A percentile compares a stretch with the other conserved stretches of the same genome.
phyloP scores from a whole-genome alignment of 2,797 vertebrate genomes.

The Sandelia bainsii region DNA sequence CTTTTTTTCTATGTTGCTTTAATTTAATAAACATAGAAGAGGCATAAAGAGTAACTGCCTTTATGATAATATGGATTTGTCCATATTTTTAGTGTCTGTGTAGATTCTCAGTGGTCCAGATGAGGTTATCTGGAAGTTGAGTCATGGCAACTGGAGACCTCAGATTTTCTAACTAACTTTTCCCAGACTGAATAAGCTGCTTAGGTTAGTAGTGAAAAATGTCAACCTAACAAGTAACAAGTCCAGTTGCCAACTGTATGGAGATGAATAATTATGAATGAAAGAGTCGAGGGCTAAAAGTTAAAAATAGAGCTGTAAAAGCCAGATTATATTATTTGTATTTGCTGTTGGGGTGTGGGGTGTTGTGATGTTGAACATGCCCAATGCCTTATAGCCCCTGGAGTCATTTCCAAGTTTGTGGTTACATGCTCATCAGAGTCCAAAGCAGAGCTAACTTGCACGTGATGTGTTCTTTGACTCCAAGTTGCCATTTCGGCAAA shows the following conservation, averaged over 20 bases:
- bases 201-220: too few relatives aligned
- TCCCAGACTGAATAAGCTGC: too few relatives aligned
- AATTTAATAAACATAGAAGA: slow-evolving; percentile 13
- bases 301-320: too few relatives aligned
- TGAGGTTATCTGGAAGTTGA: too few relatives aligned
- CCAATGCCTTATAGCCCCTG: slow-evolving; percentile 30
- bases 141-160: too few relatives aligned
- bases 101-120: too few relatives aligned
- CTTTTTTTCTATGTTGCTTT: slow-evolving; percentile 12
- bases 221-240: too few relatives aligned
- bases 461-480: slow-evolving; percentile 58
- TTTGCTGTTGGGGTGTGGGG: slow-evolving; percentile 20
- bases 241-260: too few relatives aligned
- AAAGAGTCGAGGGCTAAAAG: too few relatives aligned
- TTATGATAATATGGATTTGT: not conserved
- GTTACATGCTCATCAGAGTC: slow-evolving; percentile 61
- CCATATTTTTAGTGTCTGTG: slow-evolving; percentile 1
- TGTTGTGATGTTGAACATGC: slow-evolving; percentile 30
- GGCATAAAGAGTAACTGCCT: not conserved
- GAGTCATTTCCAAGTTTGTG: slow-evolving; percentile 46
- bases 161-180: too few relatives aligned
- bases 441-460: slow-evolving; percentile 50
- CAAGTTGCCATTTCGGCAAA: slow-evolving; percentile 53
- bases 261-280: too few relatives aligned
- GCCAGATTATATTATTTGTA: slow-evolving; percentile 9